Evolutionary conservation across 2,113 vertebrate genomes (phyloP).

Genomic region (Epinephelus cyanopodus): DNA sequence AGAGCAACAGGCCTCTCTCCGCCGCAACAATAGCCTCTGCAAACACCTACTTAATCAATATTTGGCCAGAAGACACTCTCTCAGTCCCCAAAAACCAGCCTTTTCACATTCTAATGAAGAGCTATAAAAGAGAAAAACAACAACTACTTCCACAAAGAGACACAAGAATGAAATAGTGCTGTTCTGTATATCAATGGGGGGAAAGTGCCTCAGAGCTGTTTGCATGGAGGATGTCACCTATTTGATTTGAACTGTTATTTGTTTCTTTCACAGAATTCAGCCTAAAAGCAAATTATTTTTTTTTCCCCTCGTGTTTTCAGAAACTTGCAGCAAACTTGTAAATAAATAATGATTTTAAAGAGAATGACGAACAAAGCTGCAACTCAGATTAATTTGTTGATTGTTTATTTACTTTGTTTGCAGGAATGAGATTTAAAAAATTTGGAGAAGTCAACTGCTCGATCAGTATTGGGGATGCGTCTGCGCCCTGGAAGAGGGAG

Average conservation of each 20-base stretch:
- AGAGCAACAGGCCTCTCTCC: constrained; percentile 89
- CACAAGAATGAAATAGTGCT: constrained; percentile 86
- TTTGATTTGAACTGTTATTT: constrained; percentile 52
- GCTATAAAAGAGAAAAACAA: constrained; percentile 92
- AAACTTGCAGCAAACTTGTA: neutral
- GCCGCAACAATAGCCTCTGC: constrained; percentile 92
- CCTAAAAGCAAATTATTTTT: neutral
- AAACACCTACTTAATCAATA: constrained; percentile 99
- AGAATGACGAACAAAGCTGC: neutral
- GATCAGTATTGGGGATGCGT: constrained; percentile 12
- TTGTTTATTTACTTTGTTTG: neutral
- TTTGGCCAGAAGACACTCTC: constrained; percentile 94
- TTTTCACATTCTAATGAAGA: constrained; percentile 98
- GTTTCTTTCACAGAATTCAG: constrained; percentile 21
- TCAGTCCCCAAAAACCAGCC: constrained; percentile 91
- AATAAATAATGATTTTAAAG: neutral
- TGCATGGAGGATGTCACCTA: constrained; percentile 53
- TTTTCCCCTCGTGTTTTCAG: neutral
- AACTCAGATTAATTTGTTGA: neutral
- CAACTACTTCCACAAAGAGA: constrained; percentile 87
- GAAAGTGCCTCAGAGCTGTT: constrained; percentile 55
- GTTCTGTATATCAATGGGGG: constrained; percentile 74
- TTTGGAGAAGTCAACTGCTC: neutral
- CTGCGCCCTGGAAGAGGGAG: constrained; percentile 61
- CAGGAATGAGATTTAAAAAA: constrained; percentile 57